Base-by-base conservation (phyloP, 2,797 vertebrate species). In the Antrozous pallidus region DNA sequence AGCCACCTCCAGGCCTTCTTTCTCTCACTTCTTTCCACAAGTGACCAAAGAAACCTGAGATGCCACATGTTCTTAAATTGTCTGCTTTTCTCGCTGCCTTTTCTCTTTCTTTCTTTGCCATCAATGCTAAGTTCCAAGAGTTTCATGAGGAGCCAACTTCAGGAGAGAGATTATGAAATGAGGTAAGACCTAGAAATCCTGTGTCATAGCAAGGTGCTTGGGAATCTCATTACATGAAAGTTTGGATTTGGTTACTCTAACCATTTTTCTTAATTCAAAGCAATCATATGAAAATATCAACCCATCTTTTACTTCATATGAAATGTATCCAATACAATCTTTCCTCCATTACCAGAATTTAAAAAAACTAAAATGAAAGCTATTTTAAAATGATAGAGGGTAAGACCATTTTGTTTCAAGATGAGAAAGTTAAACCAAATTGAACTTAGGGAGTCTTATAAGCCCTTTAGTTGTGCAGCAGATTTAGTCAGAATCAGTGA, bases 321-420 rank as follows among this genome's bases (percentile, higher is more conserved):
- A 92, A 93, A 88, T 38, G 8, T 87, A 75, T 26, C 13, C n/a
- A 61, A 61, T 33, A 77, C 28, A 26, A 74, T 87, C 36, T 77
- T 84, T 89, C 11, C 42, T 33, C 69, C 11, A 80, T 26, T 13
- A 33, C 14, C 12, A 94, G 33, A 92, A 79, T 79, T 40, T 22
- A 1, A 24, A 45, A 42, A 22, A 67, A 11, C 11, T 49, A 38
- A 79, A 89, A 47, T 16, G 38, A 79, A 73, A 61, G 24, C 8
- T 56, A 70, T 69, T 90, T 71, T 10, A 82, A 73, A 85, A 31
- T 36, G 20, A 51, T n/a, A 82, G 73, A 74, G 86, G 2, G 17
- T 58, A 56, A 70, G 69, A 69, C 33, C 31, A 89, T 74, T 94
- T 90, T 88, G 45, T 88, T 93, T 74, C 63, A 77, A 90, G 54